Evolutionary conservation across 2,797 vertebrate species (phyloP), one percentile per base, ranked within the genome.

Genomic region (Cirrhinus molitorella): DNA sequence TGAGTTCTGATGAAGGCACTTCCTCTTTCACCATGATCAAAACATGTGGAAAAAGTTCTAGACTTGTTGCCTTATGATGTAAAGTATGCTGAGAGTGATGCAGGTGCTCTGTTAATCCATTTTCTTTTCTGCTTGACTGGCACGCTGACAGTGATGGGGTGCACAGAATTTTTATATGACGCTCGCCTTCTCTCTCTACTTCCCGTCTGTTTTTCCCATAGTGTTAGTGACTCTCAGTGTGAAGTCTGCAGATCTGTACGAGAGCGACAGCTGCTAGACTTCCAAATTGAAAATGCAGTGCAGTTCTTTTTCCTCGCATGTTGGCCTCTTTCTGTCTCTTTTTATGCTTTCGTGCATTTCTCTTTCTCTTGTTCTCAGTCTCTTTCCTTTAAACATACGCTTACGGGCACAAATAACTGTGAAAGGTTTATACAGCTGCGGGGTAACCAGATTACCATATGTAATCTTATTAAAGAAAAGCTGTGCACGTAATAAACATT

Each of bases 201-300:
- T 55, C 45, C 16, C 14, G 55, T 65, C 51, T 75, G 53, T 79
- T 59, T 57, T 57, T 80, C 63, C 57, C 45, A 49, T 74, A 31
- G 49, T 19, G 0, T 78, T 51, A 14, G 12, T 28, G 10, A 11
- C 40, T 76, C 71, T 53, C 59, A 49, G 28, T 67, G 43, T 53
- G 73, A 78, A 31, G 40, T 79, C 34, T 84, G 28, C 47, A 31
- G 31, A 68, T 66, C 53, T 49, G 34, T 70, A 55, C 59, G 17
- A 59, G 49, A 81, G 25, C 21, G 37, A 40, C 72, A 81, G 31
- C 61, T 81, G 63, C 51, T 53, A 51, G 49, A 51, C 40, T n/a
- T 72, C 10, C 12, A 55, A 80, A 85, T 59, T 78, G 79, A 83
- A 61, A 80, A 80, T 28, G 37, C 66, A 72, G 65, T n/a, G 51